Base-by-base conservation (phyloP, 2,888 invertebrate species). In the Nysson spinosus region DNA sequence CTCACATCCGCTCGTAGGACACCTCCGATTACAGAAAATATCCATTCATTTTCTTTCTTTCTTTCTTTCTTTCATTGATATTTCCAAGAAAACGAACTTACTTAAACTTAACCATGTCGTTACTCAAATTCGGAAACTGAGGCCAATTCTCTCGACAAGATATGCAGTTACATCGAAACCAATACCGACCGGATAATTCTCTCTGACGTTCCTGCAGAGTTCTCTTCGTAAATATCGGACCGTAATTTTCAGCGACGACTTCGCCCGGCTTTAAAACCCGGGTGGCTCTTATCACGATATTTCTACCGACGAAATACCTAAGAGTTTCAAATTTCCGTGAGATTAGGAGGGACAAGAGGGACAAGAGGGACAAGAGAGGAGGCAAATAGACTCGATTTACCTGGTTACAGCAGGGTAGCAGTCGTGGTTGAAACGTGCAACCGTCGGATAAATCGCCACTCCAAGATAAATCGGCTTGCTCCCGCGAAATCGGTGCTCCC, bases 361-460 rank as follows among this genome's bases (percentile, higher is more conserved):
- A n/a, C n/a, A n/a, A n/a, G n/a, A n/a, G n/a, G n/a, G n/a, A n/a
- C n/a, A n/a, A n/a, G n/a, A n/a, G n/a, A n/a, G n/a, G n/a, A n/a
- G n/a, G n/a, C n/a, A n/a, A n/a, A n/a, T n/a, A n/a, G n/a, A n/a
- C n/a, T n/a, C n/a, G n/a, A n/a, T 19, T 75, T 84, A 93, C 94
- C 94, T 91, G 35, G 92, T 91, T 0, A 94, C 92, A 5, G 92
- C 91, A 0, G 95, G 94, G 85, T 93, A 93, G 83, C 96, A 96
- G 76, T 94, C 94, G 80, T 96, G 96, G 87, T 96, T 96, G 84
- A 95, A 94, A 37, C 94, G 89, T 0, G 95, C 92, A 0, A 93
- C 93, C 0, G 93, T 92, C 0, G 93, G 92, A 81, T 94, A 96
- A 24, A 95, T 88, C 0, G 92, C 95, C 1, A 94, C 92, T 0